phyloP scores from a whole-genome alignment of 1,140 invertebrate genomes.

The Conus betulinus region DNA sequence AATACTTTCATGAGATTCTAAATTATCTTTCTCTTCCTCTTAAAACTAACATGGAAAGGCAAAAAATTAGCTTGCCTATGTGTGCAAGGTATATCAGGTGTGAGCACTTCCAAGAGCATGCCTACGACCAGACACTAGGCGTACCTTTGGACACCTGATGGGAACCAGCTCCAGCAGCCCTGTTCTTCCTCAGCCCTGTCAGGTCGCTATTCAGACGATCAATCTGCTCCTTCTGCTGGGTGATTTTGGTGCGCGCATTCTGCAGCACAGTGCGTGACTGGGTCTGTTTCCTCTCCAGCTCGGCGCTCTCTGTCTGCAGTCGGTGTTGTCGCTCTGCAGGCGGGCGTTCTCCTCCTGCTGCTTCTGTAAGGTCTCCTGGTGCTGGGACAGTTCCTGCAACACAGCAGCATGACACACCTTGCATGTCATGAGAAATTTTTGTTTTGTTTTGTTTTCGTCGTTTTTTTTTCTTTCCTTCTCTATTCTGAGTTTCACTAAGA shows the following conservation, averaged over 20 bases:
- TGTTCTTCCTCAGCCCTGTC: conserved; percentile 25
- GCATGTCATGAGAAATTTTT: too few species aligned
- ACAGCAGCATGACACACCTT: too few species aligned
- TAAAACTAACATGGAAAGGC: too few species aligned
- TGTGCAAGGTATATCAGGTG: too few species aligned
- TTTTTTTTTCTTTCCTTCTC: too few species aligned
- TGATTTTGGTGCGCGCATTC: conserved; percentile 67
- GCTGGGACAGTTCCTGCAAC: conserved; percentile 46
- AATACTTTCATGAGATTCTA: too few species aligned
- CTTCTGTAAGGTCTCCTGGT: conserved; percentile 30
- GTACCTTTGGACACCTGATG: conserved; percentile 19
- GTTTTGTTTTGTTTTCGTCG: too few species aligned
- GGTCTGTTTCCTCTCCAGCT: conserved; percentile 79
- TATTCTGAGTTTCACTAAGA: too few species aligned
- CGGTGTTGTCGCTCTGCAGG: conserved; percentile 52
- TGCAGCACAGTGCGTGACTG: conserved; percentile 64
- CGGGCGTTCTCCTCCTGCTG: conserved; percentile 23
- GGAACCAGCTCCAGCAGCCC: neutral
- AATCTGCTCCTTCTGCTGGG: conserved; percentile 71
- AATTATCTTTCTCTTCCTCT: too few species aligned
- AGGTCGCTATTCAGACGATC: conserved; percentile 68
- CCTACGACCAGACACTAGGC: neutral
- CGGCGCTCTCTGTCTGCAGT: conserved; percentile 84
- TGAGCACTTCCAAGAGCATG: too few species aligned
- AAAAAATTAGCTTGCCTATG: too few species aligned